These are phyloP conservation scores for Netelia fuscicornis DNA, from an alignment of 2,888 invertebrate species.

Conservation along the genomic window DNA sequence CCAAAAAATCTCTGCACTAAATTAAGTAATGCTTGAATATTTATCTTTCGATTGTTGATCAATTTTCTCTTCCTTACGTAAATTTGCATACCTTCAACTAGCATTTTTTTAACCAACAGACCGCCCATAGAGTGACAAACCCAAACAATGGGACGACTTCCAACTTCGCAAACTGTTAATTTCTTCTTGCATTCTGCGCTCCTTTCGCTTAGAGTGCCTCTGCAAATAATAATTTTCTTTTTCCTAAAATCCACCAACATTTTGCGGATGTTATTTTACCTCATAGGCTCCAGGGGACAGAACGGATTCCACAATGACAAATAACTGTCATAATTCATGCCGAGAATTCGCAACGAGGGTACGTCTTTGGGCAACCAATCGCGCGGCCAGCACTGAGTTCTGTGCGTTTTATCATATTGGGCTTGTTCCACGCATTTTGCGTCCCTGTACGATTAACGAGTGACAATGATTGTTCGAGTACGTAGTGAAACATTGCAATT, in stretches of 20 bases:
- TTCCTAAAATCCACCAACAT: not conserved
- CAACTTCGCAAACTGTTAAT: constrained; percentile 91
- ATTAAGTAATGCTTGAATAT: not conserved
- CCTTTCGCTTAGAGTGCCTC: constrained; percentile 88
- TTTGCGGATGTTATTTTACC: constrained; percentile 75
- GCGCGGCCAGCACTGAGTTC: constrained; percentile 96
- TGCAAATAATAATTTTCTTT: constrained; percentile 62
- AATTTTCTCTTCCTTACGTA: not conserved
- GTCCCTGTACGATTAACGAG: constrained; percentile 71
- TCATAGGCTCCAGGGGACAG: constrained; percentile 87
- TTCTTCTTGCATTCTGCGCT: constrained; percentile 89
- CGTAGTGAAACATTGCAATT: not conserved
- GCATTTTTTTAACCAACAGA: constrained; percentile 94
- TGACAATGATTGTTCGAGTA: not conserved
- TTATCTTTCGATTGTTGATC: not conserved
- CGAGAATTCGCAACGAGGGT: constrained; percentile 91
- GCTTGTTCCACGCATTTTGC: constrained; percentile 75
- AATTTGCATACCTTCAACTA: constrained; percentile 87
- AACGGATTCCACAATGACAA: constrained; percentile 93
- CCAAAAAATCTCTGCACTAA: not conserved
- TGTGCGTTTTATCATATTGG: constrained; percentile 78
- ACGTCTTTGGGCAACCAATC: constrained; percentile 96
- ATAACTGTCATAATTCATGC: constrained; percentile 95
- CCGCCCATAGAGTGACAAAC: constrained; percentile 99
- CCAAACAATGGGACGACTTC: constrained; percentile 94